Evolutionary conservation across 1,140 invertebrate genomes (phyloP), one percentile per base, ranked within the genome.

Genomic region (Cheumatopsyche charites): DNA sequence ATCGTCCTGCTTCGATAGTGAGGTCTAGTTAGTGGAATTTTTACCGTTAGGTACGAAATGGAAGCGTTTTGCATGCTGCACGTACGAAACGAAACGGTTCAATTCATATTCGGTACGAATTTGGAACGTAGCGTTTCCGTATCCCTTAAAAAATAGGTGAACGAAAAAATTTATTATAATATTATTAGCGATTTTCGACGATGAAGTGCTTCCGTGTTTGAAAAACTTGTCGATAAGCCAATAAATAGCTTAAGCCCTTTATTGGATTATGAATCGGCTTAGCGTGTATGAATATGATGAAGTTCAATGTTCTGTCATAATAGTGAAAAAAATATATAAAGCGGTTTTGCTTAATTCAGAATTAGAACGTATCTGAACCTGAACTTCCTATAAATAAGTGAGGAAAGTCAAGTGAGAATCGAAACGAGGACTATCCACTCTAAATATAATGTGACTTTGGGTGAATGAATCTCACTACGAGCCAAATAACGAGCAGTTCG

Each of bases 241-340:
- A 63, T 63, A 63, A 63, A 63, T 42, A 42, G 41, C n/a, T 58
- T 25, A 58, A 12, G 58, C n/a, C 52, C 58, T 13, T 62, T 62
- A 62, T 62, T 62, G 58, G 58, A 62, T 62, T 62, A 62, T 41
- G 19, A 41, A 55, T 55, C 17, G 12, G 58, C 7, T 62, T 55
- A 55, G 9, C 29, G 29, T 9, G 29, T 36, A 36, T 36, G 29
- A 36, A 36, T 36, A 36, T 36, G 29, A 36, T 36, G n/a, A n/a
- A n/a, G n/a, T n/a, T n/a, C n/a, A n/a, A n/a, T n/a, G n/a, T n/a
- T n/a, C n/a, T n/a, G n/a, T n/a, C n/a, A n/a, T n/a, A n/a, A n/a
- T n/a, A n/a, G n/a, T n/a, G n/a, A n/a, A n/a, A n/a, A n/a, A n/a
- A n/a, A n/a, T n/a, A n/a, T n/a, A n/a, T n/a, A n/a, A n/a, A n/a